phyloP scores from a whole-genome alignment of 2,888 invertebrate genomes.

The Drosophila histrio region DNA sequence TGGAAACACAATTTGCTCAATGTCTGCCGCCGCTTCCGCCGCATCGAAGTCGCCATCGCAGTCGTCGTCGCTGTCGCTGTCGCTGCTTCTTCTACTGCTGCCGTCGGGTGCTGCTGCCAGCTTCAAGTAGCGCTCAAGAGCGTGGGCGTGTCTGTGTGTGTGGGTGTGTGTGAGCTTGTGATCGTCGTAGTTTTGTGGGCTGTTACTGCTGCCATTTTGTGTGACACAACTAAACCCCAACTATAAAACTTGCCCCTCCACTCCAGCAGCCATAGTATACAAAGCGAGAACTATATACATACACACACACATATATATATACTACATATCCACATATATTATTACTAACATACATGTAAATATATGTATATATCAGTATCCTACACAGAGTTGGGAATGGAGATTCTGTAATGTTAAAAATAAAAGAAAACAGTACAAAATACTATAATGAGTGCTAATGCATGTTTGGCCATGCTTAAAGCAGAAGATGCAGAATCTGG shows the following conservation, averaged over 20 bases:
- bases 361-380: slow-evolving; percentile 15
- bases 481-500: neutral
- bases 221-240: slow-evolving; percentile 66
- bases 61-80: neutral
- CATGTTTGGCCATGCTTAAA: slow-evolving; percentile 15
- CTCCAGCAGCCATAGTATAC: slow-evolving; percentile 15
- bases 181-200: slow-evolving; percentile 72
- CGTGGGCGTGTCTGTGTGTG: slow-evolving; percentile 67
- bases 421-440: slow-evolving; percentile 14
- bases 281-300: slow-evolving; percentile 2
- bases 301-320: neutral
- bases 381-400: neutral
- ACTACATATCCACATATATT: neutral
- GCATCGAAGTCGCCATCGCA: slow-evolving; percentile 34
- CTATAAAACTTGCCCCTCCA: slow-evolving; percentile 46
- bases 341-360: neutral
- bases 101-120: slow-evolving; percentile 44
- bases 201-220: slow-evolving; percentile 76
- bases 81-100: slow-evolving; percentile 27
- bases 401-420: slow-evolving; percentile 16
- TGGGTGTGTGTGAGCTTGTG: slow-evolving; percentile 31
- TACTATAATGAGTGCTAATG: slow-evolving; percentile 47
- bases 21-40: slow-evolving; percentile 56
- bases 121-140: slow-evolving; percentile 65
- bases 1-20: slow-evolving; percentile 78